phyloP scores from a whole-genome alignment of 2,888 invertebrate species.

The Dicroscelio sp. region DNA sequence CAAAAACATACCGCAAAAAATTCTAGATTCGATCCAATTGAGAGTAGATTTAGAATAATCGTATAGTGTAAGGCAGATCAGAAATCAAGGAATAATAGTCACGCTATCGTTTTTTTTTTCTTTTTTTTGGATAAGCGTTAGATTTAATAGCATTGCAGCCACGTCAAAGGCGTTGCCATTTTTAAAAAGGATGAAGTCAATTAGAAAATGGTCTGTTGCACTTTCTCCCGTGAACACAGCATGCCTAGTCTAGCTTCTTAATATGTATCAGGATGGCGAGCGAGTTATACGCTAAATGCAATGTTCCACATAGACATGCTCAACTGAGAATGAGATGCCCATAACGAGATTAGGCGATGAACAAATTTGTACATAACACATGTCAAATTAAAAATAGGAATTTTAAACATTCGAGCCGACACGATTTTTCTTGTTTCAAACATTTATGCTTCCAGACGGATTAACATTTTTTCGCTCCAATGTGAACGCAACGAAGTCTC shows the following conservation, averaged over 20 bases:
- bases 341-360: conserved; percentile 30
- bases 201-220: conserved; percentile 90
- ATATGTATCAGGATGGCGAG: conserved; percentile 72
- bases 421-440: conserved; percentile 4
- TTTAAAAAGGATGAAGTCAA: conserved; percentile 90
- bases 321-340: conserved; percentile 52
- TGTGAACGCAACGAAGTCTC: too few relatives aligned
- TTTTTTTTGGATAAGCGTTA: too few relatives aligned
- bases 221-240: conserved; percentile 87
- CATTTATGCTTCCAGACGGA: too few relatives aligned
- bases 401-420: not conserved
- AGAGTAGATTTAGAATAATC: too few relatives aligned
- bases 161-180: conserved; percentile 83
- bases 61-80: too few relatives aligned
- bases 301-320: conserved; percentile 45
- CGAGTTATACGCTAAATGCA: conserved; percentile 68
- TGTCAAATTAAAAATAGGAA: conserved; percentile 33
- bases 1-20: too few relatives aligned
- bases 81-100: too few relatives aligned
- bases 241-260: conserved; percentile 75
- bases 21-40: too few relatives aligned
- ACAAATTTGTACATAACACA: conserved; percentile 41
- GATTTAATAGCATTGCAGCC: conserved; percentile 51
- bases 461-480: not conserved
- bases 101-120: too few relatives aligned